phyloP scores from a whole-genome alignment of 2,888 invertebrate genomes.

The Hemistola chrysoprasaria region DNA sequence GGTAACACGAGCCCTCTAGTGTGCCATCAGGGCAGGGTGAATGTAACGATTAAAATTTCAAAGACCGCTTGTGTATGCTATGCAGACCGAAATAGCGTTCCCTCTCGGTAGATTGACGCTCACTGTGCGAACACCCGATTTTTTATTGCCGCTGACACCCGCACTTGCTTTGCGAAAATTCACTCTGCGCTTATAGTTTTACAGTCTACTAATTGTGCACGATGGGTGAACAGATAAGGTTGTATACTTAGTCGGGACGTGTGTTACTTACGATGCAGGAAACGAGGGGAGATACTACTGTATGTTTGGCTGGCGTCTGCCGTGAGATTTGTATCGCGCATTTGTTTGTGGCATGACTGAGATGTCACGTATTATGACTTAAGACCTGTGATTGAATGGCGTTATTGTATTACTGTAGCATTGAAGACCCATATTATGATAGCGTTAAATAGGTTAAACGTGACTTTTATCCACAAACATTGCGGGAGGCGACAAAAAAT shows the following conservation, averaged over 20 bases:
- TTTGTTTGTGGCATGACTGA: slow-evolving; percentile 51
- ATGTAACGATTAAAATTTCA: slow-evolving; percentile 81
- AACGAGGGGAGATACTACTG: slow-evolving; percentile 69
- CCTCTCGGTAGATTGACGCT: slow-evolving; percentile 65
- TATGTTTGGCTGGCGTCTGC: slow-evolving; percentile 58
- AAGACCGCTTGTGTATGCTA: slow-evolving; percentile 70
- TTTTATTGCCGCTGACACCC: slow-evolving; percentile 31
- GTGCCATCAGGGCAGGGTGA: slow-evolving; percentile 73
- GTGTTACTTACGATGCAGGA: slow-evolving; percentile 70
- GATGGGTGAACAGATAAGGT: slow-evolving; percentile 37
- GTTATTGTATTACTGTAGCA: slow-evolving; percentile 31
- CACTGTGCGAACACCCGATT: slow-evolving; percentile 48
- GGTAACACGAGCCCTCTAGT: slow-evolving; percentile 56
- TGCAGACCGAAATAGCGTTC: slow-evolving; percentile 73
- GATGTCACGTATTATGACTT: slow-evolving; percentile 55
- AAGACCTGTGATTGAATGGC: slow-evolving; percentile 45
- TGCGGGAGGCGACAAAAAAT: slow-evolving; percentile 17
- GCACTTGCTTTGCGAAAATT: slow-evolving; percentile 43
- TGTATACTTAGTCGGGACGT: slow-evolving; percentile 58
- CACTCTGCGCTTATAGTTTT: slow-evolving; percentile 41
- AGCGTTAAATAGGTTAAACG: slow-evolving; percentile 24
- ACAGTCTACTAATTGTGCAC: slow-evolving; percentile 25
- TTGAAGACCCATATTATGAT: slow-evolving; percentile 32
- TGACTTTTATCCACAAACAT: slow-evolving; percentile 11
- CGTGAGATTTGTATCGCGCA: slow-evolving; percentile 64